These are phyloP conservation scores for Heterotis niloticus DNA, from an alignment of 2,113 vertebrate genomes.

Conservation along the genomic window DNA sequence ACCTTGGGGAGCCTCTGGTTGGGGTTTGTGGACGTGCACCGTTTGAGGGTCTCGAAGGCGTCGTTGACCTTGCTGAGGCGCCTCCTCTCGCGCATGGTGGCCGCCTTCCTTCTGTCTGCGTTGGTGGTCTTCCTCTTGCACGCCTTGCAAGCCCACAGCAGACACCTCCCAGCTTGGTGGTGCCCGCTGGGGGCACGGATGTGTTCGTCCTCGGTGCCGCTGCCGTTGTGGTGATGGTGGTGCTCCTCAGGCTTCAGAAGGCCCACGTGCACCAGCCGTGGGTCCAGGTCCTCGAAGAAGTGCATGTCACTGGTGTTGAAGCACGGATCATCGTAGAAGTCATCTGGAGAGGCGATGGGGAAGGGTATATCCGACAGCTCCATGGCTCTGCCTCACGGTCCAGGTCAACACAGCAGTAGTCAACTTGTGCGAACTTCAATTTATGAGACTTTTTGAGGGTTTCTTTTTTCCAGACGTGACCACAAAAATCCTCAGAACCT, in stretches of 20 bases:
- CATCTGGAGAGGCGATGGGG: conserved; percentile 77
- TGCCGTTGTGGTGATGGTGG: conserved; percentile 50
- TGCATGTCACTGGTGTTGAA: conserved; percentile 93
- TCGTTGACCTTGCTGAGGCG: conserved; percentile 95
- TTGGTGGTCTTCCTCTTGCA: conserved; percentile 97
- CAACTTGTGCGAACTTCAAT: no score
- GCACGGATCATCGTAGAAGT: conserved; percentile 95
- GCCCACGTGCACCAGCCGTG: conserved; percentile 84
- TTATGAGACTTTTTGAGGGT: background rate
- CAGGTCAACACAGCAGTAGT: background rate
- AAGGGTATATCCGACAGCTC: conserved; percentile 87
- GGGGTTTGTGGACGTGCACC: conserved; percentile 90
- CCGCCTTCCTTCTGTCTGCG: conserved; percentile 85
- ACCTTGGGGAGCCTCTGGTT: conserved; percentile 96
- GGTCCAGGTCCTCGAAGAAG: conserved; percentile 96
- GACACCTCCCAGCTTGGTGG: conserved; percentile 91
- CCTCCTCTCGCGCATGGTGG: conserved; percentile 89
- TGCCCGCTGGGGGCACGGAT: conserved; percentile 91
- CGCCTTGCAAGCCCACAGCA: conserved; percentile 96
- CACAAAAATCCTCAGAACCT: background rate
- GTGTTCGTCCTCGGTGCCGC: conserved; percentile 82
- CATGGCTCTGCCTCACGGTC: conserved; percentile 54
- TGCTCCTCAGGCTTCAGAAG: conserved; percentile 86
- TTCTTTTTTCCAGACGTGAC: background rate
- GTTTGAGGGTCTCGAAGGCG: conserved; percentile 93